Evolutionary conservation across 2,797 vertebrate species (phyloP), one percentile per base, ranked within the genome.

Genomic region (Orestias chungarensis): DNA sequence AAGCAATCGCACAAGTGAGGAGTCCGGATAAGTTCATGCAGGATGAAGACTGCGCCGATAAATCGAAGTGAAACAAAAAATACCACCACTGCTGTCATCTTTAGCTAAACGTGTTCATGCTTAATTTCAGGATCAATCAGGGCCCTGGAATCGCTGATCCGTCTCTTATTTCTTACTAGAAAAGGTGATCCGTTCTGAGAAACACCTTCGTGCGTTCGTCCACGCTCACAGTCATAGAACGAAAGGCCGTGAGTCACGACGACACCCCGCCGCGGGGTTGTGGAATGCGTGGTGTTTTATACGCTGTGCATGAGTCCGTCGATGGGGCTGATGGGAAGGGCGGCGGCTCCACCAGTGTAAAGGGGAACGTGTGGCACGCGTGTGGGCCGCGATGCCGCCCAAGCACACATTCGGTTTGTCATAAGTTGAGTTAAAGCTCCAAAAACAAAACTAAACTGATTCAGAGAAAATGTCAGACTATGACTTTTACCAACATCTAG

Each of bases 81-180:
- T n/a, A n/a, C n/a, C n/a, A n/a, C n/a, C n/a, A n/a, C 52, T 43
- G 8, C 8, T 18, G 76, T 43, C 35, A 44, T 80, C n/a, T 35
- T 66, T n/a, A 47, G 29, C 75, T 6, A 44, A 29, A 54, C 20
- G 35, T 9, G 1, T 15, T 25, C 15, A 27, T 50, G 23, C 46
- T 55, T 6, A 73, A 65, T 33, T 50, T 68, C 42, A 64, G 49
- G 20, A 71, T 25, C n/a, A 70, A 66, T 70, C 25, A 67, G 67
- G 75, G 61, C 71, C n/a, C 14, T 54, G 10, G 11, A 47, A 43
- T 57, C 1, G 42, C 17, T 15, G 25, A 75, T 74, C 79, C 75
- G 86, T 78, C 76, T 78, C 50, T 61, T 40, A n/a, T 61, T 40
- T 61, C 10, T 89, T 88, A 85, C 77, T 75, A 77, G 83, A 90